Evolutionary conservation across 2,113 vertebrate species (phyloP).

Genomic region (Hoplias malabaricus): DNA sequence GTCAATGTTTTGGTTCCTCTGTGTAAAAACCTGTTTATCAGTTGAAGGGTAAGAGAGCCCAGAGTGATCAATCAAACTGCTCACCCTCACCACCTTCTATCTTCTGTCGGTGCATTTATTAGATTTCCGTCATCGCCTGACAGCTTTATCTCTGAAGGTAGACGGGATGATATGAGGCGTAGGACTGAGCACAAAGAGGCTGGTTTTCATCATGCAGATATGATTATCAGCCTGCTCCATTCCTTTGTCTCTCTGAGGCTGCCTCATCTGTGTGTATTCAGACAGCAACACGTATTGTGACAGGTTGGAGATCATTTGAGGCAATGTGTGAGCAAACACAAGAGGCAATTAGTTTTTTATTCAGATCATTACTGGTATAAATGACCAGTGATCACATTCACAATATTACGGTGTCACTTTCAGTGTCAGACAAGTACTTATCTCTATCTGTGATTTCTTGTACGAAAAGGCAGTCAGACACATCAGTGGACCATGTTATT

Average conservation of each 20-base stretch:
- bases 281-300: not conserved
- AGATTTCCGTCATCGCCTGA: constrained; percentile 41
- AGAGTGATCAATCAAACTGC: constrained; percentile 10
- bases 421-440: not conserved
- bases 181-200: constrained; percentile 33
- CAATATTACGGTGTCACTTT: not conserved
- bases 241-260: not conserved
- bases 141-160: constrained; percentile 41
- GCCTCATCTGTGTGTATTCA: not conserved
- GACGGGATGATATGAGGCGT: constrained; percentile 33
- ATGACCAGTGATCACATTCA: not conserved
- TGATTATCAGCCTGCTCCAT: constrained; percentile 11
- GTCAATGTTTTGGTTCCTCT: no score
- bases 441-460: no score
- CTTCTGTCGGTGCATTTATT: constrained; percentile 9
- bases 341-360: not conserved
- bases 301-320: not conserved
- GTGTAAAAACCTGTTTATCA: not conserved
- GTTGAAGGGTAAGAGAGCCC: not conserved
- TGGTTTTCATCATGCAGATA: constrained; percentile 18
- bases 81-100: no score
- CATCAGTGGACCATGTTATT: no score
- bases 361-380: not conserved
- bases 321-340: not conserved
- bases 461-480: no score